These are phyloP conservation scores for Leucozona laternaria DNA, from an alignment of 2,888 invertebrate species.

Conservation along the genomic window DNA sequence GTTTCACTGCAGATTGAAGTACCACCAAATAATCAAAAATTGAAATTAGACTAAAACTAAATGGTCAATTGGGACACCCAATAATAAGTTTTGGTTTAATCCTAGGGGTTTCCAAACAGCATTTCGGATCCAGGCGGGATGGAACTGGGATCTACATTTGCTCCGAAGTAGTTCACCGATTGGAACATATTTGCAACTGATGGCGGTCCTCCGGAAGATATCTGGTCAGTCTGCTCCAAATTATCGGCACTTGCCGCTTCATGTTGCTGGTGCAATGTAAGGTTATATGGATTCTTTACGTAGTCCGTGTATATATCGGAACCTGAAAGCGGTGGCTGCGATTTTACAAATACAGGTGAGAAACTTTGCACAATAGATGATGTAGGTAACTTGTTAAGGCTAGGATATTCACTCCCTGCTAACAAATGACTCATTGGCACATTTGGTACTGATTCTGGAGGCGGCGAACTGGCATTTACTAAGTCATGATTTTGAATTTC, in stretches of 20 bases:
- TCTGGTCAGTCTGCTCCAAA: conserved; percentile 2
- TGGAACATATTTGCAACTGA: conserved; percentile 68
- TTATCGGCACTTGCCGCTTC: conserved; percentile 39
- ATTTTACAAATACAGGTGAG: conserved; percentile 79
- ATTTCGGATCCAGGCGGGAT: conserved; percentile 87
- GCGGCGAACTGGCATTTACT: conserved; percentile 34
- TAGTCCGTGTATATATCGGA: conserved; percentile 83
- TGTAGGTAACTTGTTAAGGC: conserved; percentile 80
- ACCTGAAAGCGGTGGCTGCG: conserved; percentile 76
- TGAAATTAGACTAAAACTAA: conserved; percentile 21
- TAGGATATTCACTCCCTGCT: conserved; percentile 81
- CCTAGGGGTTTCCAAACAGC: conserved; percentile 84
- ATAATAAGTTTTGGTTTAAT: neutral
- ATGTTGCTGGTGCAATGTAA: conserved; percentile 82
- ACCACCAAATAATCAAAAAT: conserved; percentile 36
- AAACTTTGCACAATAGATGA: conserved; percentile 82
- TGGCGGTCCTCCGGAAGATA: conserved; percentile 33
- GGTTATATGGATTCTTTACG: conserved; percentile 83
- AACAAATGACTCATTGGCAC: conserved; percentile 81
- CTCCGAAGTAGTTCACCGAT: conserved; percentile 88
- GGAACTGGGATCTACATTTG: conserved; percentile 84
- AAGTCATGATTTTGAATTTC: conserved; percentile 51
- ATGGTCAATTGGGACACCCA: neutral
- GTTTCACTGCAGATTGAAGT: conserved; percentile 39
- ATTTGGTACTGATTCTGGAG: conserved; percentile 72